Conservation (phyloP, 2,888 invertebrate genomes). For the Scelioninae gen. 2 region DNA sequence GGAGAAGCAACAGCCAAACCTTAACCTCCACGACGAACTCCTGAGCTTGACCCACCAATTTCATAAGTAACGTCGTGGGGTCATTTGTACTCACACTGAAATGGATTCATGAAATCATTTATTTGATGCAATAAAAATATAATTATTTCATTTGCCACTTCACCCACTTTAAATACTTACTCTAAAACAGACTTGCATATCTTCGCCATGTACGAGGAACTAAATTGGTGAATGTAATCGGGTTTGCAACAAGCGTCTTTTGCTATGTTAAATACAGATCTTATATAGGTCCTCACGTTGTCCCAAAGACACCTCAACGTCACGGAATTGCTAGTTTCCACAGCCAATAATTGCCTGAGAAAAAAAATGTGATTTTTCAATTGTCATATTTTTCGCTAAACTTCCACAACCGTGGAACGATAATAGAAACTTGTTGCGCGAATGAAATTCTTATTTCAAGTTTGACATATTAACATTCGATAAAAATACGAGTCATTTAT, state of each 20-base stretch:
- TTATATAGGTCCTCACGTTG: constrained; percentile 75
- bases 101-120: too few relatives aligned
- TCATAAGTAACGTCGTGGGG: constrained; percentile 81
- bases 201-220: constrained; percentile 64
- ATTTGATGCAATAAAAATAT: background rate
- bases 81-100: constrained; percentile 77
- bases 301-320: constrained; percentile 76
- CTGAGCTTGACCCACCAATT: constrained; percentile 80
- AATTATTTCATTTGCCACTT: background rate
- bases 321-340: constrained; percentile 74
- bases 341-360: constrained; percentile 66
- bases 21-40: constrained; percentile 82
- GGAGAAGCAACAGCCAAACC: constrained; percentile 77
- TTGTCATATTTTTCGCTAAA: too few relatives aligned
- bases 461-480: too few relatives aligned
- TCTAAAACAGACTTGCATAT: constrained; percentile 75
- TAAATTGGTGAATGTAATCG: constrained; percentile 63
- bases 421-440: too few relatives aligned
- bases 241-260: constrained; percentile 66
- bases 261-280: constrained; percentile 74
- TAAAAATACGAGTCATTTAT: too few relatives aligned
- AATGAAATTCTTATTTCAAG: too few relatives aligned
- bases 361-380: too few relatives aligned
- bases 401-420: too few relatives aligned
- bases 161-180: constrained; percentile 67